Evolutionary conservation across 2,113 vertebrate species (phyloP), one percentile per base, ranked within the genome.

Genomic region (Oplegnathus fasciatus): DNA sequence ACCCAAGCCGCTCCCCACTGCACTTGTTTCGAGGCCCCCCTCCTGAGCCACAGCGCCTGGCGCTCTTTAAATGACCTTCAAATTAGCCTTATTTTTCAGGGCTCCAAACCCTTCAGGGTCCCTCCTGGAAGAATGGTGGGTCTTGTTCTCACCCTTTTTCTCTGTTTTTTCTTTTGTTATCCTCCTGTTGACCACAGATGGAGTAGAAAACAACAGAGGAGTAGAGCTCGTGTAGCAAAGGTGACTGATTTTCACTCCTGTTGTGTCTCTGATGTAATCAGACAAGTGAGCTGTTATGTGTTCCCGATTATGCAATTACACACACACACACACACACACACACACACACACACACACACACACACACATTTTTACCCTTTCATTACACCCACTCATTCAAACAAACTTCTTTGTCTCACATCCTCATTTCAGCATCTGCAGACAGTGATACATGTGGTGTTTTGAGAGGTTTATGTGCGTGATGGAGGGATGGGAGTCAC

Each of bases 31-130:
- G 28, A 74, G 68, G 87, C 89, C 90, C 92, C 88, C 94, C 93
- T 91, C 86, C 90, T 89, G 93, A 90, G 93, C 88, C 57, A 74
- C 88, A 90, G 88, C 46, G 92, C 90, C 90, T 91, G 89, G 44
- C 82, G 90, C 91, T 94, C 94, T 95, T 95, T 94, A 93, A 94
- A 95, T 92, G 93, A 95, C 96, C 95, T 96, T 96, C 94, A 96
- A 89, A 88, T 95, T 95, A 94, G 91, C 91, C 91, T 90, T 93
- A 92, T 94, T 94, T 94, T 94, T 89, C 83, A 88, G 79, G 64
- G 76, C 80, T 76, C 65, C 65, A 80, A 93, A 86, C 71, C 89
- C 91, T 92, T 91, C 86, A 85, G 81, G 89, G 86, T 87, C 81
- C 83, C 92, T 90, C 76, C 83, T 89, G 80, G 61, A 89, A 90